phyloP scores from a whole-genome alignment of 2,113 vertebrate species.

The Mormoops blainvillei region DNA sequence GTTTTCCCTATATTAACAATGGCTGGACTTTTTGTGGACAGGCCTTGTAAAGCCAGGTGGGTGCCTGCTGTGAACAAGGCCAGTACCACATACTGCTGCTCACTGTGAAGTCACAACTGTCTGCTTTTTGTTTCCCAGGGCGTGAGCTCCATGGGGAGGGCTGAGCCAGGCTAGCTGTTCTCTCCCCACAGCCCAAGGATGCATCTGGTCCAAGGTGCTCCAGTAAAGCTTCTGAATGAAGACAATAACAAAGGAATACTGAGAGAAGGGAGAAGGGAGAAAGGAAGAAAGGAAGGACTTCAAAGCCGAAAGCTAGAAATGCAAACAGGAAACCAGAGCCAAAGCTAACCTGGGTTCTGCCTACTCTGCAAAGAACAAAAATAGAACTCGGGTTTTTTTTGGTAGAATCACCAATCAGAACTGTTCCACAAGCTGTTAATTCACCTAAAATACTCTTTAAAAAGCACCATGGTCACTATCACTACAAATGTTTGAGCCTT shows the following conservation, averaged over 20 bases:
- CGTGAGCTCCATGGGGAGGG: neutral
- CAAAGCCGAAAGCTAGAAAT: neutral
- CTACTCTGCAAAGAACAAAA: neutral
- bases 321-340: neutral
- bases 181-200: neutral
- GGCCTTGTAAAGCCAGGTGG: no score
- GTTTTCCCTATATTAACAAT: no score
- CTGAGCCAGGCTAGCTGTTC: neutral
- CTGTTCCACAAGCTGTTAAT: neutral
- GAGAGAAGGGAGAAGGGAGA: neutral
- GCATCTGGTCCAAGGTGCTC: rapidly evolving
- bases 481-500: slow-evolving; percentile 22
- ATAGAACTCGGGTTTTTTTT: neutral
- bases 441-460: slow-evolving; percentile 19
- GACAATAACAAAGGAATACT: neutral
- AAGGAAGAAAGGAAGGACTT: neutral
- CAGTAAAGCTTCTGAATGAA: neutral
- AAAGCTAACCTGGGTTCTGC: neutral
- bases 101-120: neutral
- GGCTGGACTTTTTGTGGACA: no score
- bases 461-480: neutral
- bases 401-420: neutral
- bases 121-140: neutral
- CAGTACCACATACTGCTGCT: neutral
- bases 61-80: neutral